phyloP scores from a whole-genome alignment of 1,140 invertebrate species.

The Tetramorium parvispinum region DNA sequence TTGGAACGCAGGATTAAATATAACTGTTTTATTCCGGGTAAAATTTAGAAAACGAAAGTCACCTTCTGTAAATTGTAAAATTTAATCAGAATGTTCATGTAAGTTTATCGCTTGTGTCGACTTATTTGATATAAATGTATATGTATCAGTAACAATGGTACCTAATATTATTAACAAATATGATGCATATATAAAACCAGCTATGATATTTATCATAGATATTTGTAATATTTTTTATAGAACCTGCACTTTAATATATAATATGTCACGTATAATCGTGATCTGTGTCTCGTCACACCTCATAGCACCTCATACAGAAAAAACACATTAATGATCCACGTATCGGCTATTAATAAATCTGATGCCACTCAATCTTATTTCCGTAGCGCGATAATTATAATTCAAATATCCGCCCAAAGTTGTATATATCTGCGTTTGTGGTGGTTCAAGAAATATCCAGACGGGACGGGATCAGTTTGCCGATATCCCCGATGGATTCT shows the following conservation, averaged over 20 bases:
- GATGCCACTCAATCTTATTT: background rate
- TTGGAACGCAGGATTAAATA: conserved; percentile 9
- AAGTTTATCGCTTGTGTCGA: background rate
- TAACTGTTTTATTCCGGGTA: background rate
- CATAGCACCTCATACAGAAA: background rate
- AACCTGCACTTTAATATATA: background rate
- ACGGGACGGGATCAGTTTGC: conserved; percentile 52
- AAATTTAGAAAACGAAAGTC: background rate
- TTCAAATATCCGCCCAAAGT: conserved; percentile 27
- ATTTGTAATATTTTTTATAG: background rate
- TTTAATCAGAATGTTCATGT: background rate
- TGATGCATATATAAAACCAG: too few species aligned
- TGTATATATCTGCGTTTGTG: conserved; percentile 28
- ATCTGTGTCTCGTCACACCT: background rate
- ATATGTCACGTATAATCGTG: background rate
- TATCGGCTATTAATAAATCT: background rate
- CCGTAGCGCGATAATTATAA: conserved; percentile 26
- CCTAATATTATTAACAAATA: background rate
- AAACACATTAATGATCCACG: background rate
- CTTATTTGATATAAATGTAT: background rate
- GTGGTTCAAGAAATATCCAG: conserved; percentile 33
- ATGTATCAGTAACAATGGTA: background rate
- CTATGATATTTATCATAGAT: background rate
- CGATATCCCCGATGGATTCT: conserved; percentile 59
- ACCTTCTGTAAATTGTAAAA: background rate